phyloP scores from a whole-genome alignment of 1,140 invertebrate genomes.

The Hypothenemus hampei region DNA sequence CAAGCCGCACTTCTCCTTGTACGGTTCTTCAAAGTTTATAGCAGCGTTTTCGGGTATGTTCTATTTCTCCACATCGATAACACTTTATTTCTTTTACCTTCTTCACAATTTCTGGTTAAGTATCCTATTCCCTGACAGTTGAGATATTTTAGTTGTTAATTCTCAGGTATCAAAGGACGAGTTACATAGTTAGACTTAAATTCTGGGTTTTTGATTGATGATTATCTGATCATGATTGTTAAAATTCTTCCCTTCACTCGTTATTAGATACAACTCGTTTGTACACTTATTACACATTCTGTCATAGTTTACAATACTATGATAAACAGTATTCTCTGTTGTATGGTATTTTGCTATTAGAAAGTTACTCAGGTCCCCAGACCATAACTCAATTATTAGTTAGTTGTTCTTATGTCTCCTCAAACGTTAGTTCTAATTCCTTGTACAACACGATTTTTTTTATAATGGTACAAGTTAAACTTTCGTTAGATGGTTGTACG shows the following conservation, averaged over 20 bases:
- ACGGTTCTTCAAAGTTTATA: background rate
- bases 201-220: background rate
- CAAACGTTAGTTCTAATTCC: background rate
- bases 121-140: background rate
- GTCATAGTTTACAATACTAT: background rate
- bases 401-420: constrained; percentile 1
- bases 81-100: background rate
- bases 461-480: background rate
- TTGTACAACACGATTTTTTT: background rate
- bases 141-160: background rate
- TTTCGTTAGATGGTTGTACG: background rate
- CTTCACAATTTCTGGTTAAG: background rate
- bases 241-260: background rate
- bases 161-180: too few species aligned
- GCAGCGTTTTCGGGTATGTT: background rate
- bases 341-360: background rate
- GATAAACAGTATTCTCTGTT: background rate
- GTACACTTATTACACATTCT: background rate
- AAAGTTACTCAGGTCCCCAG: background rate
- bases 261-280: background rate
- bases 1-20: background rate
- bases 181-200: background rate
- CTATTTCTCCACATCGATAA: background rate
- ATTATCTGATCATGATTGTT: background rate
- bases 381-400: background rate